A percentile compares a stretch with the other conserved stretches of the same genome.
Evolutionary conservation across 2,888 invertebrate species (phyloP).

Genomic region (Melinaea marsaeus): DNA sequence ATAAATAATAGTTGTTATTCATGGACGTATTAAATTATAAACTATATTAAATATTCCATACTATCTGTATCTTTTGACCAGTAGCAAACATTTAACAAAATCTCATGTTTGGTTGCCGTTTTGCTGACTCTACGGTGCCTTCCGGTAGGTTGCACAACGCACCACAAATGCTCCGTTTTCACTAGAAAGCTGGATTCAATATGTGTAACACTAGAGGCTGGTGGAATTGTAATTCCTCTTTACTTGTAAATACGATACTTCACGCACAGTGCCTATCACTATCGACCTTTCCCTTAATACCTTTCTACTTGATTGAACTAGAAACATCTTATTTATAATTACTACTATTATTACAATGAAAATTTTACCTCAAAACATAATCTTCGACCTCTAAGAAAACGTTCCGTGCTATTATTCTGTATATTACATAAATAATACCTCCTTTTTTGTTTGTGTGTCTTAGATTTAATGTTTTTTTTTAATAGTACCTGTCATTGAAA

Average conservation of each 20-base stretch:
- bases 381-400: no score
- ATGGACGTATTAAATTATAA: no score
- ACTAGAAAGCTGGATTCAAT: conserved; percentile 69
- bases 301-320: conserved; percentile 2
- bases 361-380: neutral
- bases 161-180: conserved; percentile 66
- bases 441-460: no score
- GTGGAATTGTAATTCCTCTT: conserved; percentile 49
- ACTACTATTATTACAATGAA: neutral
- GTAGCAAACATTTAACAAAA: no score
- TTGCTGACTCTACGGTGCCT: conserved; percentile 38
- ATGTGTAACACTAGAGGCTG: conserved; percentile 65
- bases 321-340: neutral
- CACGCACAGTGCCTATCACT: conserved; percentile 20
- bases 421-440: no score
- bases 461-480: no score
- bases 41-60: no score
- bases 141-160: conserved; percentile 65
- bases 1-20: no score
- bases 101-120: conserved; percentile 11
- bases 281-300: conserved; percentile 9
- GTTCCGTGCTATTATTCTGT: no score
- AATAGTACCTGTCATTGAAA: no score
- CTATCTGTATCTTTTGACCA: no score
- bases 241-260: conserved; percentile 29